Base-by-base conservation (phyloP, 2,113 vertebrate genomes). In the Delphinapterus leucas region DNA sequence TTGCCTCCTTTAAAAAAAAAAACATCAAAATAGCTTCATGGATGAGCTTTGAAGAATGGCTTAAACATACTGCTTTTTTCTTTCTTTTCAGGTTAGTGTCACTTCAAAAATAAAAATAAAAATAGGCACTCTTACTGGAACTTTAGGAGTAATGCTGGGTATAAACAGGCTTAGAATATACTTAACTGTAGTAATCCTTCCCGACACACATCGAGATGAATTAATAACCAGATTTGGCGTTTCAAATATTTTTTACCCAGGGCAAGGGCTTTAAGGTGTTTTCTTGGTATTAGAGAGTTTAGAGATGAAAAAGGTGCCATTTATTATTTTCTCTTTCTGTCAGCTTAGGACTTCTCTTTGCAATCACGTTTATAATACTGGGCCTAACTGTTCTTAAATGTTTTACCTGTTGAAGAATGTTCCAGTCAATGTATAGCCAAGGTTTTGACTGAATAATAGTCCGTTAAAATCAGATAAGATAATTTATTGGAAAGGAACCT, bases 171-270 rank as follows among this genome's bases (percentile, higher is more conserved):
- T 98, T 97, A 98, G 89, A 97, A 89, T 95, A 74, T 96, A 81
- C 96, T 97, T 96, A 97, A 96, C 95, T 95, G 9, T 71, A 80
- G 80, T 96, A 97, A 98, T 97, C 97, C 95, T 96, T 96, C 80
- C 89, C 23, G 76, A 93, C 91, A 97, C 83, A 96, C 93, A 93
- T 38, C 87, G 83, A 97, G 96, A 95, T 93, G 90, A 88, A 97
- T 92, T 97, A 96, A 97, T 96, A 96, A 97, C 96, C 8, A 76
- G 96, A 97, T 97, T 98, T 97, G 97, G 95, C 93, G 97, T 98
- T 97, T 98, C 96, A 97, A 97, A 97, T 98, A 97, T 97, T 94
- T 97, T 98, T 97, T 88, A 95, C 97, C 97, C 90, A 93, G 96
- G 95, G 97, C 98, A 95, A 96, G 67, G 87, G 97, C 97, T 98